Evolutionary conservation across 1,140 invertebrate species (phyloP).

Genomic region (Ptiloglossa arizonensis): DNA sequence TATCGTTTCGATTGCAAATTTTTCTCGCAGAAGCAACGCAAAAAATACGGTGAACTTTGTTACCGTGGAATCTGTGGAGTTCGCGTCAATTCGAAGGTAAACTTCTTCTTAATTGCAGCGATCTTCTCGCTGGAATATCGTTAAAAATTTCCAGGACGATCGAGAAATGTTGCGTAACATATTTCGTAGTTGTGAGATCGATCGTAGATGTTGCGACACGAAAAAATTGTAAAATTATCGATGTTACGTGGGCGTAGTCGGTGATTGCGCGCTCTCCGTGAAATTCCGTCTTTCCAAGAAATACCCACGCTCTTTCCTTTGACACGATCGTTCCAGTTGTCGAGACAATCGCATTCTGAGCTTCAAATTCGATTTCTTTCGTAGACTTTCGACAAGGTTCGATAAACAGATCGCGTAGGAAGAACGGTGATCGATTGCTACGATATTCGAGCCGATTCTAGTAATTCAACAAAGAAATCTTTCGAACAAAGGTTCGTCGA

Average conservation of each 20-base stretch:
- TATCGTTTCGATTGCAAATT: no score
- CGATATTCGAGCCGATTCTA: no score
- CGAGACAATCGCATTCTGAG: background rate
- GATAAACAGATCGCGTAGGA: no score
- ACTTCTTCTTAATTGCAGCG: background rate
- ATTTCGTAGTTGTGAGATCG: no score
- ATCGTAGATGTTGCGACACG: no score
- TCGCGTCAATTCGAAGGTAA: background rate
- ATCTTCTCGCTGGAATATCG: background rate
- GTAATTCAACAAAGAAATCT: no score
- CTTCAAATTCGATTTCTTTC: background rate
- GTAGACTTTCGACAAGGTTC: no score
- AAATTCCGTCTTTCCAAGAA: slow-evolving; percentile 30
- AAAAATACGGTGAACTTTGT: no score
- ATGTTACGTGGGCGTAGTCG: slow-evolving; percentile 6
- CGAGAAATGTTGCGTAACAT: background rate
- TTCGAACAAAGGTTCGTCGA: no score
- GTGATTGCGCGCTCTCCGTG: slow-evolving; percentile 20
- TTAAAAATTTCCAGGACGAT: background rate
- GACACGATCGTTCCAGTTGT: no score
- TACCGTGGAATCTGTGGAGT: background rate
- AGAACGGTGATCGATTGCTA: no score
- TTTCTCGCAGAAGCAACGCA: no score
- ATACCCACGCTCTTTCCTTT: slow-evolving; percentile 14
- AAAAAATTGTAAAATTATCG: background rate